Conservation (phyloP, 2,797 vertebrate genomes). For the Iguana delicatissima region DNA sequence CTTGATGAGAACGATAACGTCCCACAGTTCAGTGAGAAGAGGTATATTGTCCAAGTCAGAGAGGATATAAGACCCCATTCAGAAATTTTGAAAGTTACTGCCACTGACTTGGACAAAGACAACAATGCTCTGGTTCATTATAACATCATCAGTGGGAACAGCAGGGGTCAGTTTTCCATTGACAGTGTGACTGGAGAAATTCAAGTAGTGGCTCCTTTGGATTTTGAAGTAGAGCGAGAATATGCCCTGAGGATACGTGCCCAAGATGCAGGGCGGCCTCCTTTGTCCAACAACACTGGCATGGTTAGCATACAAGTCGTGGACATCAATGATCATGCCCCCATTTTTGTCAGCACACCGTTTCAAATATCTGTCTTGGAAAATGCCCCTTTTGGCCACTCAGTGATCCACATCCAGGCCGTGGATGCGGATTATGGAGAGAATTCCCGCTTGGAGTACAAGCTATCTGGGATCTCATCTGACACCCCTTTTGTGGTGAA, state of each 20-base stretch:
- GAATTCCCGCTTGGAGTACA: constrained; percentile 94
- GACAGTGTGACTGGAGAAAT: constrained; percentile 96
- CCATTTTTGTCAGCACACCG: constrained; percentile 97
- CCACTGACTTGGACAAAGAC: constrained; percentile 94
- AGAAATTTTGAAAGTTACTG: constrained; percentile 89
- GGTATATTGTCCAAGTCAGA: constrained; percentile 94
- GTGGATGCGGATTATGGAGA: constrained; percentile 96
- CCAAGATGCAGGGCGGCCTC: constrained; percentile 95
- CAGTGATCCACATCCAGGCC: constrained; percentile 97
- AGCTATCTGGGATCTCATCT: constrained; percentile 87
- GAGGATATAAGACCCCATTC: constrained; percentile 94
- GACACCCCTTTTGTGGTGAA: constrained; percentile 96
- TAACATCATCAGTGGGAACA: constrained; percentile 97
- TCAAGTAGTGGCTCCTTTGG: constrained; percentile 93
- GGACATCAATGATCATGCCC: constrained; percentile 96
- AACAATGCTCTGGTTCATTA: constrained; percentile 95
- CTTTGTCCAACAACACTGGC: constrained; percentile 96
- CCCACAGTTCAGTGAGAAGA: constrained; percentile 97
- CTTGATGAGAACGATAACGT: constrained; percentile 97
- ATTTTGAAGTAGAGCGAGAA: constrained; percentile 94
- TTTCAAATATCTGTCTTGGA: constrained; percentile 97
- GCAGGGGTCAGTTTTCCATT: constrained; percentile 95
- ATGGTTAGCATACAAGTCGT: constrained; percentile 95
- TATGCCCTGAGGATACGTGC: constrained; percentile 93
- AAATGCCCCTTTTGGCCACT: constrained; percentile 93